A percentile compares a stretch with the other conserved stretches of the same genome.
Conservation (phyloP, 2,797 vertebrate species). For the Sternarchorhynchus goeldii region DNA sequence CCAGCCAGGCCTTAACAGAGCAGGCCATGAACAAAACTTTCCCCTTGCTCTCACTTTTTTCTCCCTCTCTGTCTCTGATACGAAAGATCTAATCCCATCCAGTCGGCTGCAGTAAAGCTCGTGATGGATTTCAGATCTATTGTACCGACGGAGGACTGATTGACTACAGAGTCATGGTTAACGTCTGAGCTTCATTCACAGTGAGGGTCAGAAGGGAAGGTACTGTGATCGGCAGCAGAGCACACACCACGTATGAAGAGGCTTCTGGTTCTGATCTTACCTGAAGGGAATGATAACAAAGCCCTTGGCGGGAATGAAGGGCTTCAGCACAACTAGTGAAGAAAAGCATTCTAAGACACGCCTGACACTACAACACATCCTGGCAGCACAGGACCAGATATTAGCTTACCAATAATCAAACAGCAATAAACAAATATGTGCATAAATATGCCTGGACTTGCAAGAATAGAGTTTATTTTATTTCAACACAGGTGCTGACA, state of each 20-base stretch:
- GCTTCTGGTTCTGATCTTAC: conserved; percentile 8
- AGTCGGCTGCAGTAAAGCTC: conserved; percentile 17
- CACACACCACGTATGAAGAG: neutral
- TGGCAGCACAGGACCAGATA: neutral
- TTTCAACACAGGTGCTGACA: too few species aligned
- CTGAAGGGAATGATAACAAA: conserved; percentile 4
- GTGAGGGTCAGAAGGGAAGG: neutral
- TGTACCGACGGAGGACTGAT: conserved; percentile 36
- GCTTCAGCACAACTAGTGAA: neutral
- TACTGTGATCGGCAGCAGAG: neutral
- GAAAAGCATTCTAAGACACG: neutral
- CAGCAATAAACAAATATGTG: too few species aligned
- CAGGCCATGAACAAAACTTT: conserved; percentile 33
- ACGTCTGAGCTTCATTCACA: neutral
- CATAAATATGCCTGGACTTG: too few species aligned
- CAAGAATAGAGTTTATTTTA: too few species aligned
- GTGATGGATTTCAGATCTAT: conserved; percentile 33
- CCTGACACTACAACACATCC: too few species aligned
- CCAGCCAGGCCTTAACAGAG: conserved; percentile 19
- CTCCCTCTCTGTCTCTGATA: conserved; percentile 24
- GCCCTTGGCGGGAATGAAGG: neutral
- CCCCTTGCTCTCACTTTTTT: conserved; percentile 24
- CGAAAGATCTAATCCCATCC: conserved; percentile 36
- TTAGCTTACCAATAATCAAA: neutral
- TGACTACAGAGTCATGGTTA: conserved; percentile 20